Evolutionary conservation across 2,797 vertebrate genomes (phyloP).

Genomic region (Pipistrellus pygmaeus): DNA sequence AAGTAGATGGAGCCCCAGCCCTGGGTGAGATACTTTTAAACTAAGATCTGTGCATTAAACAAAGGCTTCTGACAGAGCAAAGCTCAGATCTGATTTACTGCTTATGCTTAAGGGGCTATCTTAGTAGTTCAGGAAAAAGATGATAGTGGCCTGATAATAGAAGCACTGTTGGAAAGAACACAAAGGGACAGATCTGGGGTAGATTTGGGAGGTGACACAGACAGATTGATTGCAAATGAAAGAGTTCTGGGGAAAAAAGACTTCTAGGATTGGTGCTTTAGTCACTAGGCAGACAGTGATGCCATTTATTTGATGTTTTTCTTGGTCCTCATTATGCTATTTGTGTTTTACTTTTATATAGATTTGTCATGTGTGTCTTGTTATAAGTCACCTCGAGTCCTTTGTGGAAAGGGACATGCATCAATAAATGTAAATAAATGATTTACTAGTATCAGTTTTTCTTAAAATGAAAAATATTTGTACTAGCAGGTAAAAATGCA

Average conservation of each 20-base stretch:
- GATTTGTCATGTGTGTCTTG: neutral
- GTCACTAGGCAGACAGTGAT: neutral
- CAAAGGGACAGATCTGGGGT: neutral
- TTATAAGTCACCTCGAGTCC: neutral
- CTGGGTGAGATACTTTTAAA: neutral
- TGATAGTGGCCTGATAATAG: neutral
- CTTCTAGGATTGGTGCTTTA: neutral
- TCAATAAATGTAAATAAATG: slow-evolving; percentile 36
- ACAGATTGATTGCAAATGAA: neutral
- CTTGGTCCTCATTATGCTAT: neutral
- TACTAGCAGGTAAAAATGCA: neutral
- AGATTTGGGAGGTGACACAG: neutral
- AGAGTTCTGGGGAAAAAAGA: neutral
- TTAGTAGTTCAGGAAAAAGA: neutral
- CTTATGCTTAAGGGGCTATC: neutral
- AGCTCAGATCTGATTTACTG: neutral
- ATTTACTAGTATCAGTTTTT: slow-evolving; percentile 29
- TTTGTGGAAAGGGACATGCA: neutral
- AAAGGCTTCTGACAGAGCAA: neutral
- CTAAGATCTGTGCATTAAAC: neutral
- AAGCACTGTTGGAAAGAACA: neutral
- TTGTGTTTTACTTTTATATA: neutral
- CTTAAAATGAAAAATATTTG: slow-evolving; percentile 37
- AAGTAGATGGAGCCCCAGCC: neutral
- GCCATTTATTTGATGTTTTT: neutral